Base-by-base conservation (phyloP, 2,888 invertebrate genomes). In the Drosophila affinis region DNA sequence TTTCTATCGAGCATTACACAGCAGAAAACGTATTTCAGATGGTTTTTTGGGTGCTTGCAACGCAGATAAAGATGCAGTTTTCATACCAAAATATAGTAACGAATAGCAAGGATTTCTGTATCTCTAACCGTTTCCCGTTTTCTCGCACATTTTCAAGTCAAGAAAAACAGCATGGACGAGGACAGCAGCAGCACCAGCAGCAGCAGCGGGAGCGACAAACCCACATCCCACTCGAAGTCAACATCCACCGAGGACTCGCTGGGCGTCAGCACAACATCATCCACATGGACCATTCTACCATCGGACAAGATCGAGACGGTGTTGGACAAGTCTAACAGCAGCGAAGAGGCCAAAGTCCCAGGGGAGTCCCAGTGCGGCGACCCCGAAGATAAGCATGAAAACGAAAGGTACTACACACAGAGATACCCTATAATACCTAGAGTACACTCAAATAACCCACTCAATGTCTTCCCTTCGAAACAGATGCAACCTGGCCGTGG, bases 281-380 rank as follows among this genome's bases (percentile, higher is more conserved):
- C 70, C 53, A 79, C 91, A 3, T 91, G 91, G 91, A 91, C 91
- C 44, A 76, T 92, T 57, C 79, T 92, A 18, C 87, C 82, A 65
- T 81, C 70, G 6, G 57, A 82, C 6, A 55, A 59, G 52, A 59
- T 83, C 29, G 80, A 81, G 14, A 18, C 67, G 32, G 62, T 74
- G 9, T 70, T 75, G 14, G 72, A 48, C 51, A 45, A 24, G 67
- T 45, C 44, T 32, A 53, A 10, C 70, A 54, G 27, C 17, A 70
- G 64, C 56, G 12, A 73, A 72, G 18, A 62, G 47, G n/a, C 29
- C 32, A 58, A 9, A 18, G 51, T 27, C 52, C 44, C 34, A 46
- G n/a, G 34, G 53, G 51, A 27, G 18, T 17, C 44, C 56, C 29
- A 46, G 27, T 52, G 56, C 24, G 54, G 29, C 32, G 62, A 72